Conservation (phyloP, 2,888 invertebrate species). For the Epiblema foenella region DNA sequence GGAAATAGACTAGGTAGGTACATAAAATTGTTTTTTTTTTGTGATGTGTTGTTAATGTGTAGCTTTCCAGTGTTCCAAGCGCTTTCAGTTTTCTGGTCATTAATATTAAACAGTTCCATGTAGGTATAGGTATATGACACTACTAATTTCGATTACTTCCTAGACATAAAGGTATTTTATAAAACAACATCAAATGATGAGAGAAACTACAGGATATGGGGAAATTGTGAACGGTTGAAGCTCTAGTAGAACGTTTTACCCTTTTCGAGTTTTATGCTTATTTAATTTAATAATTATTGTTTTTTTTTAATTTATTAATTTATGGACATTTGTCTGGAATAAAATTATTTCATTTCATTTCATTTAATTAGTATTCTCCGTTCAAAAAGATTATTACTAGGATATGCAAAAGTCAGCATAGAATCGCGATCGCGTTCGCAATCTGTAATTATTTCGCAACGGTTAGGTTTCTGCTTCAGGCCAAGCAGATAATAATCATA, state of each 20-base stretch:
- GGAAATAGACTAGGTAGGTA: no score
- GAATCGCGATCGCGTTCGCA: background rate
- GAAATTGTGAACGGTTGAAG: background rate
- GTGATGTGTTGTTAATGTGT: background rate
- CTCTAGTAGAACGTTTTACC: background rate
- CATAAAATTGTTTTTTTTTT: no score
- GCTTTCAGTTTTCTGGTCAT: background rate
- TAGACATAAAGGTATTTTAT: background rate
- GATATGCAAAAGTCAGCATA: background rate
- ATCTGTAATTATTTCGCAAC: slow-evolving; percentile 1
- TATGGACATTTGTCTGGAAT: no score
- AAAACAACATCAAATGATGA: background rate
- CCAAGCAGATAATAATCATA: no score
- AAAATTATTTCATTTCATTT: no score
- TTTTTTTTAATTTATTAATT: no score
- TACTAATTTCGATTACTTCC: background rate
- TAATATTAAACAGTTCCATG: background rate
- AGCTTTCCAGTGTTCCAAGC: background rate
- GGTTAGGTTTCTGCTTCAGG: no score
- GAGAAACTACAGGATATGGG: background rate
- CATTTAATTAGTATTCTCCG: background rate
- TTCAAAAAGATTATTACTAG: background rate
- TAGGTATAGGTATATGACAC: no score
- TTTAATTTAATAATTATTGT: no score
- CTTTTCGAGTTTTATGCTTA: background rate